These are phyloP conservation scores for Xenus cinereus DNA, from an alignment of 2,113 vertebrate species.

Conservation along the genomic window DNA sequence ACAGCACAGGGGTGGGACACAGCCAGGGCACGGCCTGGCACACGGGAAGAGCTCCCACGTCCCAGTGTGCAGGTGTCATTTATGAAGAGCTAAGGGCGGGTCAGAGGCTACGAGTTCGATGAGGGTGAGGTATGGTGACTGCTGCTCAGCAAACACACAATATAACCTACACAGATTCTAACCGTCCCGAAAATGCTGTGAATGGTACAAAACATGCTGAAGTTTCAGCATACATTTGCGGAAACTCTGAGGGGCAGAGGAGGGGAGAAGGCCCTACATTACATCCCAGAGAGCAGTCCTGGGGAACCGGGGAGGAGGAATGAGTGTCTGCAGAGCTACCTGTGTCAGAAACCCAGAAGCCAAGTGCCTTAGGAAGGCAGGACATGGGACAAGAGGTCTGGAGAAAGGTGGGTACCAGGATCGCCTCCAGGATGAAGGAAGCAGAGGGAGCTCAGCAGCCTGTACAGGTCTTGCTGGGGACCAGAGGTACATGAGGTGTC, in stretches of 20 bases:
- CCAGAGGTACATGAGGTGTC: background rate
- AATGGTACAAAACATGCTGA: background rate
- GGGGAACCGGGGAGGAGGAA: background rate
- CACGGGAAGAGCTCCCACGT: accelerated
- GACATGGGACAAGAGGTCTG: background rate
- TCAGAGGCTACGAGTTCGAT: background rate
- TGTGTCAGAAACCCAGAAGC: background rate
- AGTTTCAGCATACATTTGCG: background rate
- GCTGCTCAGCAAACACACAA: background rate
- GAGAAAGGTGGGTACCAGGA: background rate
- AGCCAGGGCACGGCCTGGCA: background rate
- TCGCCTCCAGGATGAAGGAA: background rate
- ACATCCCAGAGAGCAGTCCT: background rate
- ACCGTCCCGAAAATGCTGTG: background rate
- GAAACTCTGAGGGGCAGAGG: background rate
- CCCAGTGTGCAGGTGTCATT: background rate
- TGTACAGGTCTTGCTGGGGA: background rate
- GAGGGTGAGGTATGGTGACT: background rate
- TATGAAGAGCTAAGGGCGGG: background rate
- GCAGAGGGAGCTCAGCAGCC: background rate
- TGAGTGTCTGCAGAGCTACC: accelerated
- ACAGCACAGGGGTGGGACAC: background rate
- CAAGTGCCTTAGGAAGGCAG: background rate
- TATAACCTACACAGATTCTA: background rate
- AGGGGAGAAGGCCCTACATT: background rate